phyloP scores from a whole-genome alignment of 2,113 vertebrate genomes.

The Centropus unirufus region DNA sequence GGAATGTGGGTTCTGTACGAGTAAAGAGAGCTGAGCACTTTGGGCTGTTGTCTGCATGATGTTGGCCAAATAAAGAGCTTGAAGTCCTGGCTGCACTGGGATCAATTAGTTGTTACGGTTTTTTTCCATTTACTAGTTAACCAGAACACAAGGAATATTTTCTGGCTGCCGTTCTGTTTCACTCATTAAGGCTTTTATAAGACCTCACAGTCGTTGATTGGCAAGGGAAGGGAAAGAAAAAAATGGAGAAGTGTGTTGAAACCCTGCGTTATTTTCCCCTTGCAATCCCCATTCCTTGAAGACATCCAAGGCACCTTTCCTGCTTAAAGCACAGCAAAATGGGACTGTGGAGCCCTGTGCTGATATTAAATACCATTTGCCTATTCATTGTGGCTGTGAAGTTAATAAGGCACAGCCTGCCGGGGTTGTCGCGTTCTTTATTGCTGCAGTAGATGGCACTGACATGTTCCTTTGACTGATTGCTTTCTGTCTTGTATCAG shows the following conservation, averaged over 20 bases:
- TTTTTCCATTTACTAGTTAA: neutral
- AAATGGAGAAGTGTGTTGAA: neutral
- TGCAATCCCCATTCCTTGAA: neutral
- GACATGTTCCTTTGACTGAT: neutral
- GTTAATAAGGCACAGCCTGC: constrained; percentile 18
- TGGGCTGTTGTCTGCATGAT: neutral
- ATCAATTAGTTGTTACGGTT: neutral
- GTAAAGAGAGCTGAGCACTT: neutral
- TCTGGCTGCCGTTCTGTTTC: neutral
- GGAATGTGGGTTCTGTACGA: rapidly evolving
- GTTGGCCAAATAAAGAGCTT: neutral
- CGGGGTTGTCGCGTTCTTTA: constrained; percentile 6
- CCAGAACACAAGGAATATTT: neutral
- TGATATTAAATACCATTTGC: neutral
- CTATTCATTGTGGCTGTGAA: constrained; percentile 13
- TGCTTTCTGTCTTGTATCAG: constrained; percentile 6
- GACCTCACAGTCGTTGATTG: neutral
- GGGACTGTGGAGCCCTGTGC: neutral
- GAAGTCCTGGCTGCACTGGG: neutral
- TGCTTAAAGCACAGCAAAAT: neutral
- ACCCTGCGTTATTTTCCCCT: neutral
- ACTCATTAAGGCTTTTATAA: neutral
- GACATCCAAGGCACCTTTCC: neutral
- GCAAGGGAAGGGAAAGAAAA: neutral
- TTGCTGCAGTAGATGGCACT: constrained; percentile 19